Base-by-base conservation (phyloP, 2,888 invertebrate species). In the Sinopyrophorus schimmeli region DNA sequence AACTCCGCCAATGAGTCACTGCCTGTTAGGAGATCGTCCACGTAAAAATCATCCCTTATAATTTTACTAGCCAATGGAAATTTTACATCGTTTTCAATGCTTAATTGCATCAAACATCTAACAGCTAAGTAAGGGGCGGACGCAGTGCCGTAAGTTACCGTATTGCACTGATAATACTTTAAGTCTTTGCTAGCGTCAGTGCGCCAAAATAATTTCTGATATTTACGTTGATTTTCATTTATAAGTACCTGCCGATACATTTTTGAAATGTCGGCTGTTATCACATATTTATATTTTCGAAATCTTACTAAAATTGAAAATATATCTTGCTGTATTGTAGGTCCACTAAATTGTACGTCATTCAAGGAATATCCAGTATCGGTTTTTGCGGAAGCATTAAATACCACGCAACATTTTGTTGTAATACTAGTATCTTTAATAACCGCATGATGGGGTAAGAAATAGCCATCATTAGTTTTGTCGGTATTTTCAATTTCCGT, bases 371-470 rank as follows among this genome's bases (percentile, higher is more conserved):
- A 11, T 4, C 43, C 43, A 3, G 18, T 16, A 5, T 26, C 20
- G 1, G 41, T 46, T 37, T 42, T 32, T n/a, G 32, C 24, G 1
- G 64, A 63, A 1, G 61, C 64, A 24, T 66, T 59, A 48, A 64
- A 64, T 0, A 67, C 66, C 0, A 31, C 31, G 5, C 21, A 6
- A 20, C 35, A 35, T 39, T 26, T 39, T 16, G 26, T 26, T n/a
- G 28, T 32, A 42, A 9, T 17, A 38, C 40, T 40, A 1, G 30
- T 40, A 1, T 61, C 42, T n/a, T 63, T 60, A 1, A 67, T 40
- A 0, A 71, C 66, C 0, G 64, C 61, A 31, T 67, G 68, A 54
- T 71, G 70, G 24, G 62, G 63, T 3, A 53, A 41, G 11, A 26
- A 57, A 26, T 27, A 38, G 5, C 7, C 7, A 11, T 4, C 2